phyloP scores from a whole-genome alignment of 2,113 vertebrate genomes.

The Gymnorhina tibicen region DNA sequence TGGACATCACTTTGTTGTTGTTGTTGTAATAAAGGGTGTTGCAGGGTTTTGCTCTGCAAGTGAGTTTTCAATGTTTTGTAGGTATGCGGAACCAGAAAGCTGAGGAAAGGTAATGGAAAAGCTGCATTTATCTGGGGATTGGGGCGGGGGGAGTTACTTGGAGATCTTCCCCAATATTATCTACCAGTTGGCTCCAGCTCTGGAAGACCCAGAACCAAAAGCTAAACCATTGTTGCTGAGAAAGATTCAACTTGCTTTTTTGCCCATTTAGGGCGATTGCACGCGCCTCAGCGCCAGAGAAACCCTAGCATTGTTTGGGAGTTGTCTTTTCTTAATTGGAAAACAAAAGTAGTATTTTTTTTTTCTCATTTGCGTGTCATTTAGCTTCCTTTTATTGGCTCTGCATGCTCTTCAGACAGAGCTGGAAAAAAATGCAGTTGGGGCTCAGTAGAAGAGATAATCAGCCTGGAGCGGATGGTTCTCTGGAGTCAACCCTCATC shows the following conservation, averaged over 20 bases:
- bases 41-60: neutral
- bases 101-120: neutral
- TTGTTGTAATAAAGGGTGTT: neutral
- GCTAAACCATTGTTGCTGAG: neutral
- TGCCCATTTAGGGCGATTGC: conserved; percentile 5
- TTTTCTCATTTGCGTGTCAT: neutral
- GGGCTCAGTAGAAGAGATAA: neutral
- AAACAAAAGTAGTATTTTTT: conserved; percentile 32
- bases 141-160: neutral
- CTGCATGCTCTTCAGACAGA: neutral
- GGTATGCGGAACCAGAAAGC: neutral
- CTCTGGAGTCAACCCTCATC: neutral
- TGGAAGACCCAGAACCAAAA: neutral
- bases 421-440: neutral
- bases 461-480: neutral
- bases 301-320: conserved; percentile 6
- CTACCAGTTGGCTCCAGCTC: neutral
- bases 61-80: neutral
- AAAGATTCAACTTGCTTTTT: neutral
- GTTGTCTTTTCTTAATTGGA: conserved; percentile 38
- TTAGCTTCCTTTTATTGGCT: conserved; percentile 18
- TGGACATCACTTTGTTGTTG: neutral
- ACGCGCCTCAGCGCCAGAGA: neutral
- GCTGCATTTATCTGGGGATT: neutral
- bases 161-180: neutral